These are phyloP conservation scores for Gastrophysa polygoni DNA, from an alignment of 2,888 invertebrate species.

Conservation along the genomic window DNA sequence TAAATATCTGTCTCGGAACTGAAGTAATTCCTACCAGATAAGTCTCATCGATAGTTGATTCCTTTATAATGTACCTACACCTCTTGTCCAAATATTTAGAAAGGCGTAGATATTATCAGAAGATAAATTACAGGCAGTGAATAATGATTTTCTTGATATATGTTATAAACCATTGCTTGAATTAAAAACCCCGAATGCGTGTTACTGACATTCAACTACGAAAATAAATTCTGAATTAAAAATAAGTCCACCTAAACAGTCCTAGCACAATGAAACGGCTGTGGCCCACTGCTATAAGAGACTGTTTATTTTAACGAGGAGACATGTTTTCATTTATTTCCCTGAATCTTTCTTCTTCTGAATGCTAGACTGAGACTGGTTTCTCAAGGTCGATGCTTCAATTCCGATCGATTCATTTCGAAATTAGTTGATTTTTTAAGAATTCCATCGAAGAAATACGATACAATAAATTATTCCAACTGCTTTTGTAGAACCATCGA, in stretches of 20 bases:
- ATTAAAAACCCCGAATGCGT: slow-evolving; percentile 4
- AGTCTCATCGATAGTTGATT: too few relatives aligned
- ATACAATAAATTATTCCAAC: neutral
- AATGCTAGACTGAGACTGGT: slow-evolving; percentile 14
- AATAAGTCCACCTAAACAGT: slow-evolving; percentile 43
- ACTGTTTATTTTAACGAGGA: slow-evolving; percentile 52
- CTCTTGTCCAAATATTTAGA: neutral
- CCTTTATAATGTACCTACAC: neutral
- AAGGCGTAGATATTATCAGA: neutral
- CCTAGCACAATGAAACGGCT: slow-evolving; percentile 44
- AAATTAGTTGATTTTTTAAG: neutral
- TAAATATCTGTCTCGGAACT: neutral
- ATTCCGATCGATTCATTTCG: slow-evolving; percentile 9
- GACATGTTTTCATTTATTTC: slow-evolving; percentile 51
- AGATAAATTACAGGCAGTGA: neutral
- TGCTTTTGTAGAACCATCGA: neutral
- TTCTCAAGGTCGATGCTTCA: slow-evolving; percentile 12
- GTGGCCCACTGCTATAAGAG: slow-evolving; percentile 45
- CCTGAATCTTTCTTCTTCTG: slow-evolving; percentile 40
- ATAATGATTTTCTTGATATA: neutral
- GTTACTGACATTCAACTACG: slow-evolving; percentile 17
- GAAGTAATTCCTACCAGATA: too few relatives aligned
- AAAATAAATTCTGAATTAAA: slow-evolving; percentile 43
- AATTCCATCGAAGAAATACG: neutral
- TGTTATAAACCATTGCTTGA: slow-evolving; percentile 5